phyloP scores from a whole-genome alignment of 2,113 vertebrate genomes.

The Neotragus pygmaeus region DNA sequence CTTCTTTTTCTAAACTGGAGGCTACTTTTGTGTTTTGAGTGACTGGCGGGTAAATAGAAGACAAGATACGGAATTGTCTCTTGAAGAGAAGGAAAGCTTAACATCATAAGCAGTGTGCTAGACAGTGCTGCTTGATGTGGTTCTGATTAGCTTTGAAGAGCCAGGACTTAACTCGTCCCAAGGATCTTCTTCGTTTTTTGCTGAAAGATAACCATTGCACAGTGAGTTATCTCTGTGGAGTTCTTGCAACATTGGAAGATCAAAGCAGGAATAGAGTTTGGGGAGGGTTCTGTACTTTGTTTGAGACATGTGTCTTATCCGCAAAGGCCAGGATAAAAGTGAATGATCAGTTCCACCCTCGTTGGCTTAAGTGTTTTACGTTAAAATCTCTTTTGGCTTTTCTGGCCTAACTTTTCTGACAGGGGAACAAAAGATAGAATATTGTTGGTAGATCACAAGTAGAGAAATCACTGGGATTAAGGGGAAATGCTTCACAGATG shows the following conservation, averaged over 20 bases:
- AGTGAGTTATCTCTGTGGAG: not conserved
- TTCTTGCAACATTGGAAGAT: not conserved
- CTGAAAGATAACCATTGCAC: not conserved
- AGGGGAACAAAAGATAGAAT: conserved; percentile 15
- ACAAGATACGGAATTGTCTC: conserved; percentile 11
- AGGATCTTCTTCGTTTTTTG: not conserved
- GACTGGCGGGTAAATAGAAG: conserved; percentile 24
- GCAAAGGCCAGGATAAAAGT: not conserved
- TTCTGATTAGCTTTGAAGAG: conserved; percentile 38
- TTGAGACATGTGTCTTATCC: not conserved
- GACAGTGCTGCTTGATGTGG: not conserved
- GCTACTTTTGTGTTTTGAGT: conserved; percentile 30
- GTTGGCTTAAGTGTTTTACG: not conserved
- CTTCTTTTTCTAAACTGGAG: conserved; percentile 3
- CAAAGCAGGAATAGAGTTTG: not conserved
- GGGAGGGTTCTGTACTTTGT: not conserved
- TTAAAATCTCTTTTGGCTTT: conserved; percentile 47
- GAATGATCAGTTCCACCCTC: conserved; percentile 9
- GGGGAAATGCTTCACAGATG: conserved; percentile 74
- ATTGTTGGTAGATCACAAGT: conserved; percentile 46
- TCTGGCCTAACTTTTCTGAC: conserved; percentile 9
- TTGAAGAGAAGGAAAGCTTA: not conserved
- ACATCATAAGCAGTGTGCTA: not conserved
- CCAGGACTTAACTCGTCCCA: not conserved
- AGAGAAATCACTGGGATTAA: conserved; percentile 65